Percentiles rank a stretch among this genome's conserved stretches.
These are phyloP conservation scores for Chiridota heheva DNA, from an alignment of 35 echinoderm and acorn worm genomes.

Conservation along the genomic window DNA sequence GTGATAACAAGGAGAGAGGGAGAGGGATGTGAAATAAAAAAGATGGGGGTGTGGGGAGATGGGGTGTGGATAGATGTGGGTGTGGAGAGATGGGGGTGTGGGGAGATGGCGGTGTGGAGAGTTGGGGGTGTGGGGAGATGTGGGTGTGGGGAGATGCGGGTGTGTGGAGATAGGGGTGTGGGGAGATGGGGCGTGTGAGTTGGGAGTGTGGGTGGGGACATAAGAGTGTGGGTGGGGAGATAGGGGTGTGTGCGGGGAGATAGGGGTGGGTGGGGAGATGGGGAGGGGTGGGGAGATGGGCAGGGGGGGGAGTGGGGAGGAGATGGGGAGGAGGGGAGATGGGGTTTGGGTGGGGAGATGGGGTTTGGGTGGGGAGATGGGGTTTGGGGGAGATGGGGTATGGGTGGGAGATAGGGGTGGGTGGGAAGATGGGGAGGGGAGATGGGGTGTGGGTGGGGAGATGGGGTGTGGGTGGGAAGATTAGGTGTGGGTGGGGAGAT, in stretches of 20 bases:
- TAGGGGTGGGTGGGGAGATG: not conserved
- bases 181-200: not conserved
- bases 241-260: not conserved
- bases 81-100: too few relatives aligned
- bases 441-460: too few relatives aligned
- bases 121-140: not conserved
- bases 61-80: too few relatives aligned
- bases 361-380: too few relatives aligned
- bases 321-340: not conserved
- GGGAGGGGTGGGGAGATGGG: not conserved
- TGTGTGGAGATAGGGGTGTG: not conserved
- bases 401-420: not conserved
- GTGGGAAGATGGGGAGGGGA: not conserved
- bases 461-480: not conserved
- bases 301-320: too few relatives aligned
- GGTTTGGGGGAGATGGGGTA: not conserved
- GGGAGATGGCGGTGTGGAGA: too few relatives aligned
- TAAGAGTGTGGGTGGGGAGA: not conserved
- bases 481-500: not conserved
- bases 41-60: too few relatives aligned
- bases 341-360: not conserved
- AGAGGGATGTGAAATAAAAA: too few relatives aligned
- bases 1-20: too few relatives aligned
- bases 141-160: not conserved
- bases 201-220: not conserved